phyloP scores from a whole-genome alignment of 2,888 invertebrate species.

The Eubasilissa splendida region DNA sequence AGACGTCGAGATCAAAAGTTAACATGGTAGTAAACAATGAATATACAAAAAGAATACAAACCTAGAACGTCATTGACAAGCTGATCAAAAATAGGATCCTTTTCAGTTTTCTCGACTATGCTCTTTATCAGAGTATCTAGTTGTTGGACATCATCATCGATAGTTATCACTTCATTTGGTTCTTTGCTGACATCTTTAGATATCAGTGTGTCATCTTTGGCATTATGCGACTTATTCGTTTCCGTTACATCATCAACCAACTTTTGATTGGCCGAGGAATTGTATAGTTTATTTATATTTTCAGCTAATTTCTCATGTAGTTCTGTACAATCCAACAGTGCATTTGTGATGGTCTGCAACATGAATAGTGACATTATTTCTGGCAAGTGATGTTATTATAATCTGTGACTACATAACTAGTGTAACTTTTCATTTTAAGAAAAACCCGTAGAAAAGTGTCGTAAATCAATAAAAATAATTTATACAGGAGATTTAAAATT shows the following conservation, averaged over 20 bases:
- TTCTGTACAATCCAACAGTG: constrained; percentile 69
- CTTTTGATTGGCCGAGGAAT: constrained; percentile 30
- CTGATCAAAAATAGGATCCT: constrained; percentile 70
- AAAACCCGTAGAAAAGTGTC: too few species aligned
- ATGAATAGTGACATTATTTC: not conserved
- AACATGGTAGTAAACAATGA: too few species aligned
- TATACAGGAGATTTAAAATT: too few species aligned
- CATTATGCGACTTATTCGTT: constrained; percentile 2
- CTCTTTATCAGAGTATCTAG: constrained; percentile 68
- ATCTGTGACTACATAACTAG: too few species aligned
- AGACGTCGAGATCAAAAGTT: too few species aligned
- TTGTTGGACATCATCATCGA: constrained; percentile 61
- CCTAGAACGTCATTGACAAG: constrained; percentile 69
- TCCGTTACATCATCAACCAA: not conserved
- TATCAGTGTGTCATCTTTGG: constrained; percentile 1
- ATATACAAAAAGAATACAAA: constrained; percentile 40
- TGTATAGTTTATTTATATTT: constrained; percentile 68
- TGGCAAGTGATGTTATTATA: too few species aligned
- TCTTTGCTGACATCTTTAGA: constrained; percentile 4
- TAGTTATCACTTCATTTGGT: constrained; percentile 30
- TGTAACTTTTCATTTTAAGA: too few species aligned
- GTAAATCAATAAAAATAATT: too few species aligned
- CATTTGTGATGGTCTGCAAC: constrained; percentile 66
- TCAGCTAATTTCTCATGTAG: constrained; percentile 72
- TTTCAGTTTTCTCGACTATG: constrained; percentile 69